Evolutionary conservation across 2,113 vertebrate genomes (phyloP).

Genomic region (Dolichotis patagonum): DNA sequence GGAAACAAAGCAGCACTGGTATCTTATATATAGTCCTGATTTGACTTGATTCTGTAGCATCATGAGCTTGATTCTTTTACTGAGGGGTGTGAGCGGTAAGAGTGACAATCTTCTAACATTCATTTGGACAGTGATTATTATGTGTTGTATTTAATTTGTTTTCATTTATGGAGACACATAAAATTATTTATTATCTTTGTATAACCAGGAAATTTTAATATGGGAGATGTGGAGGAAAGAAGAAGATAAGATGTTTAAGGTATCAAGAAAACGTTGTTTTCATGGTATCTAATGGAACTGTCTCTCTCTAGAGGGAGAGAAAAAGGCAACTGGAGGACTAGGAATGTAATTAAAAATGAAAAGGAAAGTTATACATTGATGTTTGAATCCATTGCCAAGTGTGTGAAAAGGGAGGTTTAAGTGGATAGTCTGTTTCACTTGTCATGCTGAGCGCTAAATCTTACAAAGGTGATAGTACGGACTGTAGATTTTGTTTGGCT

Average conservation of each 20-base stretch:
- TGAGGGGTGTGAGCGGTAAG: not conserved
- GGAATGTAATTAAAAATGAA: conserved; percentile 10
- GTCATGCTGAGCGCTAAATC: conserved; percentile 24
- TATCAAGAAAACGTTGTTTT: not conserved
- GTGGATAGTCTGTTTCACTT: not conserved
- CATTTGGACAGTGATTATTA: not conserved
- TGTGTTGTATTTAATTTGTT: not conserved
- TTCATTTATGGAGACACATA: conserved; percentile 33
- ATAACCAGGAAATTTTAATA: not conserved
- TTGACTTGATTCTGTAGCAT: not conserved
- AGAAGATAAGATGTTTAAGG: conserved; percentile 14
- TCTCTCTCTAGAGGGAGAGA: not conserved
- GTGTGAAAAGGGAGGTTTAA: not conserved
- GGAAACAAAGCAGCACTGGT: not conserved
- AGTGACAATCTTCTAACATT: conserved; percentile 27
- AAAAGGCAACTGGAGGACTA: not conserved
- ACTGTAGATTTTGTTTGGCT: not conserved
- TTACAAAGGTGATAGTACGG: not conserved
- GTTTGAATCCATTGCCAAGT: conserved; percentile 37
- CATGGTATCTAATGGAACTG: not conserved
- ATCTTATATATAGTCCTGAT: not conserved
- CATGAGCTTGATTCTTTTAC: not conserved
- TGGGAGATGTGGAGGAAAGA: not conserved
- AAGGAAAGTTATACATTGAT: not conserved
- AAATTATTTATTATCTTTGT: conserved; percentile 23